These are phyloP conservation scores for Colletes gigas DNA, from an alignment of 1,140 invertebrate species.

Conservation along the genomic window DNA sequence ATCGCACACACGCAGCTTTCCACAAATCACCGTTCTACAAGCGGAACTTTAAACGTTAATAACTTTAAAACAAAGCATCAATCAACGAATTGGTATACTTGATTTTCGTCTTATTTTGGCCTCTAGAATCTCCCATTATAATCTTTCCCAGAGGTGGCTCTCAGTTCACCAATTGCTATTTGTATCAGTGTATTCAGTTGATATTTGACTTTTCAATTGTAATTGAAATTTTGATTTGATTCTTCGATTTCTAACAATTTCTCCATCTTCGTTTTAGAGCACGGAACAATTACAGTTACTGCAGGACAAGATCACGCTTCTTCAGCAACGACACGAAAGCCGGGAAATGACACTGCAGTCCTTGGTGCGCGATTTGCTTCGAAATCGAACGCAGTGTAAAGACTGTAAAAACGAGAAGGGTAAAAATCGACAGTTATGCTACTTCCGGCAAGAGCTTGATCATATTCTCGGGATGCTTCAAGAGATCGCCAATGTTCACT, in stretches of 20 bases:
- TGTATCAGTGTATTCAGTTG: too few relatives aligned
- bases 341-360: constrained; percentile 80
- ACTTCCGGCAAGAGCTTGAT: constrained; percentile 80
- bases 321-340: constrained; percentile 80
- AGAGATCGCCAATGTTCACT: constrained; percentile 76
- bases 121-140: too few relatives aligned
- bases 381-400: constrained; percentile 72
- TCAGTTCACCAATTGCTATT: too few relatives aligned
- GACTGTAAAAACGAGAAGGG: constrained; percentile 75
- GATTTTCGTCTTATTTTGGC: too few relatives aligned
- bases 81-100: too few relatives aligned
- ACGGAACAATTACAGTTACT: constrained; percentile 77
- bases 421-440: constrained; percentile 80
- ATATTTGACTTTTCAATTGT: too few relatives aligned
- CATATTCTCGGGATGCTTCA: constrained; percentile 79
- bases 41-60: too few relatives aligned
- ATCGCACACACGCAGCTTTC: too few relatives aligned
- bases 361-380: constrained; percentile 79
- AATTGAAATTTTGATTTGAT: background rate
- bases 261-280: constrained; percentile 68
- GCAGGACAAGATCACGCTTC: constrained; percentile 78
- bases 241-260: background rate
- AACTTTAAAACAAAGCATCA: too few relatives aligned
- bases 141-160: too few relatives aligned
- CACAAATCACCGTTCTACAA: too few relatives aligned